phyloP scores from a whole-genome alignment of 1,140 invertebrate genomes.

The Papilio machaon region DNA sequence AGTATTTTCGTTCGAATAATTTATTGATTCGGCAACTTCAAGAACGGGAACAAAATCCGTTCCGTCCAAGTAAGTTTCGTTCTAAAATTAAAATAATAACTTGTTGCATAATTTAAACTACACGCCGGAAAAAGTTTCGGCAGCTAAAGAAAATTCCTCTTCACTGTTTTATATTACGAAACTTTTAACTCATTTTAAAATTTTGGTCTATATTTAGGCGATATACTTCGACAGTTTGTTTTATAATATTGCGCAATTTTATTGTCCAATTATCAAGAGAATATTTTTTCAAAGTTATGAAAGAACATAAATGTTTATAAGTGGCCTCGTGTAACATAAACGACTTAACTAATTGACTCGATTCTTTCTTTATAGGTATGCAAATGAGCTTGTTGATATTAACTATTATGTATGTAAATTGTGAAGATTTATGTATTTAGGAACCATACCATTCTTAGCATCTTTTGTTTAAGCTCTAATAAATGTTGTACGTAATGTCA shows the following conservation, averaged over 20 bases:
- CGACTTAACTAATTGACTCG: no score
- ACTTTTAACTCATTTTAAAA: constrained; percentile 26
- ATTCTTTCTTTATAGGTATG: no score
- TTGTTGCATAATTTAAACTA: constrained; percentile 33
- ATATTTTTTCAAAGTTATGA: no score
- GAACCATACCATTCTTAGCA: no score
- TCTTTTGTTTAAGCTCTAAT: no score
- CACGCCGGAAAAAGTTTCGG: constrained; percentile 8
- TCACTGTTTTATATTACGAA: constrained; percentile 29
- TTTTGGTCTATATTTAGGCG: constrained; percentile 1
- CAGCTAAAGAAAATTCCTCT: constrained; percentile 11
- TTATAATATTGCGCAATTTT: background rate
- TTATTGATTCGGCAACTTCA: background rate
- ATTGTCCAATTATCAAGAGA: background rate
- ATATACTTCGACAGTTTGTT: background rate
- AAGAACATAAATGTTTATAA: no score
- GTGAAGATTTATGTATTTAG: no score
- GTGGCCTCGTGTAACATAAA: no score
- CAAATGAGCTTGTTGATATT: no score
- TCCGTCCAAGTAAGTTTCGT: background rate
- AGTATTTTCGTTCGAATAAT: background rate
- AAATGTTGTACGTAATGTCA: no score
- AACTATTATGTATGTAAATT: no score
- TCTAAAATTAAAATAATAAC: constrained; percentile 27
- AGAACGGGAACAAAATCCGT: constrained; percentile 12